Base-by-base conservation (phyloP, 2,113 vertebrate species). In the Sterna hirundo region DNA sequence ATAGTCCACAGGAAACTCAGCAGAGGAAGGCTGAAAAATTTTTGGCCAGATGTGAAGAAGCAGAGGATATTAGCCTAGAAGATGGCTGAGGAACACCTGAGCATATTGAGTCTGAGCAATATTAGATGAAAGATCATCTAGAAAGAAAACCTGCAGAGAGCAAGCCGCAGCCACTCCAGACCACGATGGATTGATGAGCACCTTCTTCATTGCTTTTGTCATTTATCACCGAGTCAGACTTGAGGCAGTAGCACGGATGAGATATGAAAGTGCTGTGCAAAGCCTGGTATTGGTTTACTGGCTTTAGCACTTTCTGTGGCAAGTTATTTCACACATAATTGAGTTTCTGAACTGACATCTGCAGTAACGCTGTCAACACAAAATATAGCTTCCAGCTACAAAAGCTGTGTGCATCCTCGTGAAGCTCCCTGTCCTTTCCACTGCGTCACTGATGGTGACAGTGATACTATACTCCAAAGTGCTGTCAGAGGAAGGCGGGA, bases 301-400 rank as follows among this genome's bases (percentile, higher is more conserved):
- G 72, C 72, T 86, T 86, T 86, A 86, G 81, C 70, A 84, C 77
- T 82, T 93, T 72, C 86, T 84, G 61, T 4, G 8, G n/a, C 70
- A 93, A 96, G 88, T 96, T 94, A 93, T 68, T 93, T 96, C 82
- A 65, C 61, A 69, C 11, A 27, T 91, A 95, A 94, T 42, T 94
- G 62, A 92, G 74, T 91, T 93, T 86, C 86, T 83, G 80, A 40
- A 84, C 83, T 69, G 46, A 88, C 91, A 90, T 55, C 27, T 57
- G 38, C 47, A 42, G 81, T 81, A 95, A 95, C 10, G 5, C 27
- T 79, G 78, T 69, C 57, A 91, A 82, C 34, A 61, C 22, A 54
- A 86, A 82, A 83, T 69, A 57, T 2, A 86, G 70, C 94, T 93
- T 92, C 69, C 83, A 89, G 88, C 90, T 79, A 92, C 52, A 84